Percentiles rank a stretch among this genome's conserved stretches.
Evolutionary conservation across 2,888 invertebrate genomes (phyloP).

Genomic region (Acleris laterana): DNA sequence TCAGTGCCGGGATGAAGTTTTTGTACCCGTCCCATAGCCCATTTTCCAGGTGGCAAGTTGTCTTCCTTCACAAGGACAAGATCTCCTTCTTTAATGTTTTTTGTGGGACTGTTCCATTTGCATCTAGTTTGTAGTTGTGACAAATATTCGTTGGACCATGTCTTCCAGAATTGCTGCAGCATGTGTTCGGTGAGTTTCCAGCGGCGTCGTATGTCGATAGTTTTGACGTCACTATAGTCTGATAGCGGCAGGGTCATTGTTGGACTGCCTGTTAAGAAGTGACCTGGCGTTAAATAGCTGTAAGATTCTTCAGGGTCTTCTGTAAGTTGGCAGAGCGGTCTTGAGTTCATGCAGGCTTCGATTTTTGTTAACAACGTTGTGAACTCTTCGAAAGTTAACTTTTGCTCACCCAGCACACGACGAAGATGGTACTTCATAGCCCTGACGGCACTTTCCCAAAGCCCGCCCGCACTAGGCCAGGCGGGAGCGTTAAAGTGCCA

Average conservation of each 20-base stretch:
- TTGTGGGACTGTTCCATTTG: slow-evolving; percentile 28
- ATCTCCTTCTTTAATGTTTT: slow-evolving; percentile 25
- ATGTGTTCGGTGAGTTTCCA: slow-evolving; percentile 33
- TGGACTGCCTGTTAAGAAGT: slow-evolving; percentile 40
- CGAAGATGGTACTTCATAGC: slow-evolving; percentile 39
- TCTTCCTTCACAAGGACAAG: slow-evolving; percentile 27
- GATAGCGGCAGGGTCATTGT: slow-evolving; percentile 28
- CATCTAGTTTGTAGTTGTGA: slow-evolving; percentile 21
- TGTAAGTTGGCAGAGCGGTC: slow-evolving; percentile 40
- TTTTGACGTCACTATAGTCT: slow-evolving; percentile 9
- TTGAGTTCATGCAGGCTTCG: slow-evolving; percentile 41
- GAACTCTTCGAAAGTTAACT: slow-evolving; percentile 40
- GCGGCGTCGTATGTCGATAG: slow-evolving; percentile 4
- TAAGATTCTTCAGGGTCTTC: slow-evolving; percentile 42
- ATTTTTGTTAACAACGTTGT: slow-evolving; percentile 38
- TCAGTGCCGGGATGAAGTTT: slow-evolving; percentile 9
- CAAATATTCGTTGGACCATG: slow-evolving; percentile 29
- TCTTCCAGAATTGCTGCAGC: slow-evolving; percentile 32
- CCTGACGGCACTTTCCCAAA: slow-evolving; percentile 40
- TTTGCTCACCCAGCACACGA: slow-evolving; percentile 35
- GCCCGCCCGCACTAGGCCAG: slow-evolving; percentile 38
- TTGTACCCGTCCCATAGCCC: slow-evolving; percentile 3
- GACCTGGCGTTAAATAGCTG: slow-evolving; percentile 42
- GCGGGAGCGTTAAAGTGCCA: too few species aligned
- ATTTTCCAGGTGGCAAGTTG: slow-evolving; percentile 13